Evolutionary conservation across 2,113 vertebrate genomes (phyloP).

Genomic region (Centropristis striata): DNA sequence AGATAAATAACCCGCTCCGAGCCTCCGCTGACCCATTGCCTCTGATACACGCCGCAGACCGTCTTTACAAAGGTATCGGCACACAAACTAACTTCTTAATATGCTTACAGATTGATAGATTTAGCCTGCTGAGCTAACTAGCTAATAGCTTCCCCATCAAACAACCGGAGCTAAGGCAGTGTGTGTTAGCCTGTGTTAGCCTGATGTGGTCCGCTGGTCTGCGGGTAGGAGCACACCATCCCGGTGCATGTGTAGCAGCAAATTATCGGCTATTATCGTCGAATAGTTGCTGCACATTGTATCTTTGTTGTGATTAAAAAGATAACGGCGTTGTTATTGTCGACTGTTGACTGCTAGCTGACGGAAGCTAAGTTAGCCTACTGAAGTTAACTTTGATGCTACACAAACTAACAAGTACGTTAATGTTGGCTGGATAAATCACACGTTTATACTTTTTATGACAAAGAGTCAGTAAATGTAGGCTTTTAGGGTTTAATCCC

Average conservation of each 20-base stretch:
- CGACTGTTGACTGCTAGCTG: slow-evolving; percentile 3
- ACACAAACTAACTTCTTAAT: slow-evolving; percentile 27
- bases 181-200: slow-evolving; percentile 39
- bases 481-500: not conserved
- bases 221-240: slow-evolving; percentile 14
- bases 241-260: not conserved
- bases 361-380: slow-evolving; percentile 27
- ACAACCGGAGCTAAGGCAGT: slow-evolving; percentile 52
- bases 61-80: not conserved
- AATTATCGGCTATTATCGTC: not conserved
- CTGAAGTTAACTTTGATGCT: slow-evolving; percentile 44
- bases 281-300: not conserved
- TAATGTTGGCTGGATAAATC: not conserved
- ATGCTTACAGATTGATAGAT: slow-evolving; percentile 1
- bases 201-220: slow-evolving; percentile 21
- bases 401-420: not conserved
- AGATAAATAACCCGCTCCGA: slow-evolving; percentile 9
- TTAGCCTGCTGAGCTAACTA: slow-evolving; percentile 21
- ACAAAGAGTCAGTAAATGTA: not conserved
- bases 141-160: slow-evolving; percentile 55
- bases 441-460: fast-evolving
- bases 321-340: not conserved
- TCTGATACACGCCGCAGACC: not conserved
- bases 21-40: fast-evolving
- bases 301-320: not conserved